phyloP scores from a whole-genome alignment of 2,888 invertebrate species.

The Aelia acuminata region DNA sequence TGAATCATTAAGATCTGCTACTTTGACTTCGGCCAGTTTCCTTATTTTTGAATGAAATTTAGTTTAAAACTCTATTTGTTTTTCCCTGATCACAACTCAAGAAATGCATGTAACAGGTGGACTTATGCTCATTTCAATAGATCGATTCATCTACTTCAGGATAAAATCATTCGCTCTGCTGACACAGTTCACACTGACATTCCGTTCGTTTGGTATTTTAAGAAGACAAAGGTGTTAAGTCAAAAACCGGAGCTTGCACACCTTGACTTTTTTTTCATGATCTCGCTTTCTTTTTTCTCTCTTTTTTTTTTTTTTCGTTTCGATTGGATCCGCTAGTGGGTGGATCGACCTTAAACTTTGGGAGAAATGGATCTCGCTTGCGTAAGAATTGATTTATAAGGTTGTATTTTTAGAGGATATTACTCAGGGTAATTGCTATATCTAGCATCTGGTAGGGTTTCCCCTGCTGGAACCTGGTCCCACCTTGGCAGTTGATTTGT shows the following conservation, averaged over 20 bases:
- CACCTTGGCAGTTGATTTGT: background rate
- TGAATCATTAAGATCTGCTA: no score
- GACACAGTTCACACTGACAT: background rate
- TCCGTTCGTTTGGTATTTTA: background rate
- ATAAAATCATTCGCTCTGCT: background rate
- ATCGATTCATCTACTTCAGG: background rate
- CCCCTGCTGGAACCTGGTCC: background rate
- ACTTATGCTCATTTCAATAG: no score
- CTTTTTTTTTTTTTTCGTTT: background rate
- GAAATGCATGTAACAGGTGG: no score
- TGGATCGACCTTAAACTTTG: background rate
- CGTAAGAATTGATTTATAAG: background rate
- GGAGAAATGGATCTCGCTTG: background rate
- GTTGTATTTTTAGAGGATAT: background rate
- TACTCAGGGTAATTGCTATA: background rate
- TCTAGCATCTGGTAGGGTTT: background rate
- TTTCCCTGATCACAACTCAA: no score
- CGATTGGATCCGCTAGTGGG: background rate
- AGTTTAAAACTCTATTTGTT: no score
- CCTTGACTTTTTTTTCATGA: slow-evolving; percentile 15
- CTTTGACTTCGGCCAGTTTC: no score
- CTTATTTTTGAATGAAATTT: no score
- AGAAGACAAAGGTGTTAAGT: background rate
- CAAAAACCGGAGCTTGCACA: slow-evolving; percentile 2
- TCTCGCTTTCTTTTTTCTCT: background rate